Evolutionary conservation across 2,888 invertebrate species (phyloP), one percentile per base, ranked within the genome.

Genomic region (Cotesia congregata): DNA sequence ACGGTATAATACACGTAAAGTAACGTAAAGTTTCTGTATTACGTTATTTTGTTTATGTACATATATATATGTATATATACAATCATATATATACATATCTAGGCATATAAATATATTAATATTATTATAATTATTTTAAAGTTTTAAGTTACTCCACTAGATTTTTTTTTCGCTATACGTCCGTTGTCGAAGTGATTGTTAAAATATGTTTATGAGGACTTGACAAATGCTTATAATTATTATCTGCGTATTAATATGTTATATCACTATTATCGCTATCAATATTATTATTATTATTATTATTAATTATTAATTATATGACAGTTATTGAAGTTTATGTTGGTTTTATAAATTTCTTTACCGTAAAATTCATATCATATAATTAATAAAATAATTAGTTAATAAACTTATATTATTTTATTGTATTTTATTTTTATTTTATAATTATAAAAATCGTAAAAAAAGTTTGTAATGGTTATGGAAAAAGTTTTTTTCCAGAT

Each of bases 31-130:
- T 85, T 84, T 83, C 83, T 85, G 86, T 86, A 85, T 88, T 88
- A 86, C 85, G 86, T 88, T 88, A 84, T 86, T 30, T 30, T 84
- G 86, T 84, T 84, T 84, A 84, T 88, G 86, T 88, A 88, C 83
- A 88, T 87, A 88, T 84, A 83, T 83, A 84, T 82, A 82, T 83
- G 30, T 30, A 30, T 30, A 30, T 30, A 30, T 30, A 30, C 30
- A 30, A 30, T 4, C 30, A 30, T 4, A 30, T 30, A 30, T 30
- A 30, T 3, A 30, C 30, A 30, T 30, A 30, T 30, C 30, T 30
- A 30, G 30, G 3, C 30, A 83, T 85, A 83, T 81, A 82, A 82
- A 81, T 79, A 83, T 80, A 84, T 83, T 84, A 81, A 84, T 85
- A 86, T 83, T 85, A 85, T 83, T 81, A 85, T 85, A 82, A 62